Evolutionary conservation across 2,888 invertebrate species (phyloP).

Genomic region (Lagria hirta): DNA sequence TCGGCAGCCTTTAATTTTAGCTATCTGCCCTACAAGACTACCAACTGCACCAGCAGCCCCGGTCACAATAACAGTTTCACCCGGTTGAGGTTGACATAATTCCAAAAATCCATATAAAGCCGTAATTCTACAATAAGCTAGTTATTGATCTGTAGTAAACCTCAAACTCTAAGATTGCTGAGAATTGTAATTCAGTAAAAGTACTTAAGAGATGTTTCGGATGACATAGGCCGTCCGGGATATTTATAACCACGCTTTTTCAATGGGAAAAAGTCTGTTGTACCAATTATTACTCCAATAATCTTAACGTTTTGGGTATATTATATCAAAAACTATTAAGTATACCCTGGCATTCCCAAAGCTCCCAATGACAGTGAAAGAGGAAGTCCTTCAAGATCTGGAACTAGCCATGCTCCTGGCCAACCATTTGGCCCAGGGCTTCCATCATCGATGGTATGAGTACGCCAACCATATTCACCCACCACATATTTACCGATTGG

Average conservation of each 20-base stretch:
- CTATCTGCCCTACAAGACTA: slow-evolving; percentile 74
- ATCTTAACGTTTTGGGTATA: no score
- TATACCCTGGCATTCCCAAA: slow-evolving; percentile 70
- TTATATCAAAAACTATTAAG: no score
- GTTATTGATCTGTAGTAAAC: no score
- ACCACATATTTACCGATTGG: slow-evolving; percentile 65
- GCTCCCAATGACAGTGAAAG: slow-evolving; percentile 64
- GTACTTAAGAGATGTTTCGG: no score
- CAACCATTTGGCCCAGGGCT: slow-evolving; percentile 65
- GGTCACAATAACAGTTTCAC: slow-evolving; percentile 70
- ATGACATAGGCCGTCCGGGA: no score
- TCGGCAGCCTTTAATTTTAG: slow-evolving; percentile 66
- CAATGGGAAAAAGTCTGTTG: no score
- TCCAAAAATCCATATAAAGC: slow-evolving; percentile 73
- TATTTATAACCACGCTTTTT: no score
- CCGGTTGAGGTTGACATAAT: slow-evolving; percentile 67
- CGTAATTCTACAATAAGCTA: slow-evolving; percentile 60
- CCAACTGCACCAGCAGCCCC: slow-evolving; percentile 81
- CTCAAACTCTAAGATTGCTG: no score
- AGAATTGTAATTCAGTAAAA: no score
- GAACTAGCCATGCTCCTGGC: slow-evolving; percentile 51
- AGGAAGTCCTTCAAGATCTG: slow-evolving; percentile 62
- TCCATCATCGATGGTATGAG: slow-evolving; percentile 57
- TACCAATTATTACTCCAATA: no score
- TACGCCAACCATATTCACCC: slow-evolving; percentile 68